phyloP scores from a whole-genome alignment of 2,888 invertebrate species.

The Gasteruption jaculator region DNA sequence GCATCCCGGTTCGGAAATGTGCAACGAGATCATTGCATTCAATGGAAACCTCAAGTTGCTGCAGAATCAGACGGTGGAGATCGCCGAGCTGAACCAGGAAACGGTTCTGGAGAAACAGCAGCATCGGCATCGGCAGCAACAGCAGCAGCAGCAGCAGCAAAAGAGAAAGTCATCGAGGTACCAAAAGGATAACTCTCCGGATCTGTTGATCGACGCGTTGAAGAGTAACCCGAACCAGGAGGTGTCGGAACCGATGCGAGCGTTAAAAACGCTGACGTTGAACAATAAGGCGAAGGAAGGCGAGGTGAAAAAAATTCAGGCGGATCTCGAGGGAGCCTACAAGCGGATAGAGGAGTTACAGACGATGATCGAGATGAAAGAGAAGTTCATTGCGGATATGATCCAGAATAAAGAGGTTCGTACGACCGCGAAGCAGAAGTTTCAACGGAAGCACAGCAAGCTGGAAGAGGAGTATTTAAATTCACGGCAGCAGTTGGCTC shows the following conservation, averaged over 20 bases:
- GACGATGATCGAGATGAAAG: constrained; percentile 67
- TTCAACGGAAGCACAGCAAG: constrained; percentile 62
- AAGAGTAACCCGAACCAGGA: constrained; percentile 53
- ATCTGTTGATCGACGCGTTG: constrained; percentile 54
- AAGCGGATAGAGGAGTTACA: constrained; percentile 69
- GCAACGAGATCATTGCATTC: constrained; percentile 42
- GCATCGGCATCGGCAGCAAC: no score
- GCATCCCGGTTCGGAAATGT: constrained; percentile 47
- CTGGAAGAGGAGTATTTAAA: constrained; percentile 61
- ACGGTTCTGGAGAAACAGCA: constrained; percentile 18
- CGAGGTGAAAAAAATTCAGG: constrained; percentile 47
- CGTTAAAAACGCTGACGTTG: constrained; percentile 51
- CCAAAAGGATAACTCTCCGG: constrained; percentile 49
- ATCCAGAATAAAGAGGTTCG: constrained; percentile 59
- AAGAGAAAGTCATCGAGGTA: no score
- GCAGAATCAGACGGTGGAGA: constrained; percentile 31
- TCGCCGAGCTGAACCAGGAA: no score
- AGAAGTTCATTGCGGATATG: constrained; percentile 69
- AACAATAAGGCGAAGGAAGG: constrained; percentile 47
- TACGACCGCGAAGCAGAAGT: constrained; percentile 57
- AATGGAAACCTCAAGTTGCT: constrained; percentile 36
- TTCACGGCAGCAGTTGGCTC: constrained; percentile 56
- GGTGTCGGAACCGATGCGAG: constrained; percentile 56
- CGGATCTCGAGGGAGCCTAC: constrained; percentile 64
- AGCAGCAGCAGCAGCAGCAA: no score